These are phyloP conservation scores for Cyprinodon diabolis DNA, from an alignment of 2,797 vertebrate species.

Conservation along the genomic window DNA sequence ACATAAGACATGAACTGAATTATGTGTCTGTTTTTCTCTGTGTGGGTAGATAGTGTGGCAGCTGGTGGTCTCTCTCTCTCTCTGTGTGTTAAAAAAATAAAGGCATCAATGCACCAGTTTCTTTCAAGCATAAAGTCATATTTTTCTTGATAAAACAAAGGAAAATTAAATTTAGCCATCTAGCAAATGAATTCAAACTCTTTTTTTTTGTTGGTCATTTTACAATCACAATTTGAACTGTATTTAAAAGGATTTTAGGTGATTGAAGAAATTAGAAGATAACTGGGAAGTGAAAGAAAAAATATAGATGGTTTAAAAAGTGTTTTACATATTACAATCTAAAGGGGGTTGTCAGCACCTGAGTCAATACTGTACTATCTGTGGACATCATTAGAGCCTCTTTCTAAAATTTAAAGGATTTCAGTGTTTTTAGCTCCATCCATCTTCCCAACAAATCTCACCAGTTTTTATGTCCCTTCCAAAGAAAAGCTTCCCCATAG, in stretches of 20 bases:
- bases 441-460: too few species aligned
- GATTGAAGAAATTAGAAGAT: background rate
- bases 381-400: background rate
- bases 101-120: background rate
- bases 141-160: background rate
- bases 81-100: constrained; percentile 5
- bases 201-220: background rate
- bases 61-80: background rate
- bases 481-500: background rate
- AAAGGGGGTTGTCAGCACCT: background rate
- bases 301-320: background rate
- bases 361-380: background rate
- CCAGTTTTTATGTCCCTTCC: background rate
- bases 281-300: background rate
- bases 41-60: constrained; percentile 9
- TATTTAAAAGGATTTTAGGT: background rate
- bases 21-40: constrained; percentile 7
- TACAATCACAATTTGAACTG: background rate
- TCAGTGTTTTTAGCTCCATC: background rate
- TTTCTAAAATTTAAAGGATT: background rate
- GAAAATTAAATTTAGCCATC: constrained; percentile 1
- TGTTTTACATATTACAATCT: background rate
- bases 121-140: background rate
- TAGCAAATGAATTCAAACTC: background rate
- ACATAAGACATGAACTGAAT: constrained; percentile 25